Percentiles rank a stretch among this genome's conserved stretches.
Conservation (phyloP, 2,888 invertebrate genomes). For the Habrosyne pyritoides region DNA sequence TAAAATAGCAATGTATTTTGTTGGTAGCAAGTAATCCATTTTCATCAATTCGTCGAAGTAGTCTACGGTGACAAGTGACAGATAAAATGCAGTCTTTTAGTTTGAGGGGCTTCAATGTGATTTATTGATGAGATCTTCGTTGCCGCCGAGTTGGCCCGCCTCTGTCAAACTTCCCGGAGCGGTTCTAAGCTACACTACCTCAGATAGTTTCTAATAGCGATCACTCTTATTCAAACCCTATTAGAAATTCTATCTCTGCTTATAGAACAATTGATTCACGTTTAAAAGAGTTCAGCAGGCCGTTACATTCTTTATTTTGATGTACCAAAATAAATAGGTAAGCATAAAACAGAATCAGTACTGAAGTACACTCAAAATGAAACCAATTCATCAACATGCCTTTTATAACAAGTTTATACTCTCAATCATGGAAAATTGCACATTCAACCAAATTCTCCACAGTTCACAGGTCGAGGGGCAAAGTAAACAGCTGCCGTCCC, state of each 20-base stretch:
- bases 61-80: constrained; percentile 56
- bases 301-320: no score
- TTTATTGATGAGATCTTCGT: constrained; percentile 52
- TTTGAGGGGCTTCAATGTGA: constrained; percentile 50
- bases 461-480: constrained; percentile 48
- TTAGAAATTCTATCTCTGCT: constrained; percentile 8
- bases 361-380: constrained; percentile 41
- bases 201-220: constrained; percentile 28
- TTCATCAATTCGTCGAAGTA: constrained; percentile 58
- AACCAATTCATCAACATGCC: constrained; percentile 59
- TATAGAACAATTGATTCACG: constrained; percentile 9
- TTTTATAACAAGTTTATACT: constrained; percentile 58
- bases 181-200: constrained; percentile 23
- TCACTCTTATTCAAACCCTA: constrained; percentile 17
- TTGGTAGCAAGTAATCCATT: constrained; percentile 42
- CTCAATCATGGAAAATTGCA: constrained; percentile 66
- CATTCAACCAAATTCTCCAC: constrained; percentile 52
- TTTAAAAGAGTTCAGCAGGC: no score
- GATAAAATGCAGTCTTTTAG: constrained; percentile 62
- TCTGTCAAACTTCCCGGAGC: constrained; percentile 27
- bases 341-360: neutral
- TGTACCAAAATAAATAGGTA: no score
- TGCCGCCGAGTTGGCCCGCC: constrained; percentile 15
- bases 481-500: constrained; percentile 47
- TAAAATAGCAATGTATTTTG: constrained; percentile 15